Conservation (phyloP, 2,888 invertebrate species). For the Drosophila algonquin region DNA sequence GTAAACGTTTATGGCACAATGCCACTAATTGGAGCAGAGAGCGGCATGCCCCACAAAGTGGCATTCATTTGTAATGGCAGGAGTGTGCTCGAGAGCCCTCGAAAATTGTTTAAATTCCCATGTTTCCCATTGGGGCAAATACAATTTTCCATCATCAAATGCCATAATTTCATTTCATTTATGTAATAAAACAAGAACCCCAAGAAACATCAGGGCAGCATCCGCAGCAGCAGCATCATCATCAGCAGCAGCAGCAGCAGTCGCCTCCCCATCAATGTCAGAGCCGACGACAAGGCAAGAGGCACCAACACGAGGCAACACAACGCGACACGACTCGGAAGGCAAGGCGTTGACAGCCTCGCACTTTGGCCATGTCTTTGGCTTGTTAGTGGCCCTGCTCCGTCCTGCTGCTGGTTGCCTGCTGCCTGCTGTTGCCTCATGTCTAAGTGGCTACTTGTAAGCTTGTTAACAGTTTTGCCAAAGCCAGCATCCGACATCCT, state of each 20-base stretch:
- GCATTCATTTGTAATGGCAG: neutral
- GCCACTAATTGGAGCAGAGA: neutral
- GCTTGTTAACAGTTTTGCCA: slow-evolving; percentile 44
- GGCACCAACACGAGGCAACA: neutral
- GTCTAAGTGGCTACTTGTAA: slow-evolving; percentile 40
- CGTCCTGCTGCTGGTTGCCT: too few relatives aligned
- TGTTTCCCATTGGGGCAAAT: slow-evolving; percentile 41
- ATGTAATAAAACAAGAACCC: slow-evolving; percentile 1
- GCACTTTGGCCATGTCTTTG: slow-evolving; percentile 34
- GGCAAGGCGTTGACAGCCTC: slow-evolving; percentile 36
- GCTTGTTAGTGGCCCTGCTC: slow-evolving; percentile 12
- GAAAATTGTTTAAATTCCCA: slow-evolving; percentile 15
- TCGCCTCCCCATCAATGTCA: slow-evolving; percentile 31
- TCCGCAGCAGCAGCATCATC: neutral
- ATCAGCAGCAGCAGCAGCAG: neutral
- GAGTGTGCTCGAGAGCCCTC: slow-evolving; percentile 24
- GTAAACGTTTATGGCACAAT: neutral
- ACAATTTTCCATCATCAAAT: slow-evolving; percentile 55
- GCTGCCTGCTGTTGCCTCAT: slow-evolving; percentile 3
- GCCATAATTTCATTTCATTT: slow-evolving; percentile 63
- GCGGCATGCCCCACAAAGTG: neutral
- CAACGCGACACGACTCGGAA: slow-evolving; percentile 6
- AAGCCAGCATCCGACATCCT: slow-evolving; percentile 26
- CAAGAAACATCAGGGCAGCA: slow-evolving; percentile 6
- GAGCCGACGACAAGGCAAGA: slow-evolving; percentile 1